Conservation (phyloP, 1,140 invertebrate genomes). For the Subanguina moxae region DNA sequence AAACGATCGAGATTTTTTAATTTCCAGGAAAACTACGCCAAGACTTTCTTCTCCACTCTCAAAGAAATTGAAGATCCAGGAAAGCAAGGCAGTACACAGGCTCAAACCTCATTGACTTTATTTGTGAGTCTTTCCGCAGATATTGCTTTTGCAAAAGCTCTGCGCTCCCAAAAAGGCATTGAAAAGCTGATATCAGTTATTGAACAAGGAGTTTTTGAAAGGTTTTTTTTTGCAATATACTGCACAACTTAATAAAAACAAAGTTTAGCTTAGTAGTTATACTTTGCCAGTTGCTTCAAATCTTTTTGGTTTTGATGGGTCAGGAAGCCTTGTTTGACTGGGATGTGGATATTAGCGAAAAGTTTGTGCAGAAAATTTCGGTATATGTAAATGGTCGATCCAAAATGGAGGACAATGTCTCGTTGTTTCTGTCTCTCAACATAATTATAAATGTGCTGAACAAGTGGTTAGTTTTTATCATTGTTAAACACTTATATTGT, state of each 20-base stretch:
- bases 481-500: not conserved
- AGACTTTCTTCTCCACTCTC: constrained; percentile 23
- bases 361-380: constrained; percentile 38
- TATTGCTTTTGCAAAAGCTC: constrained; percentile 29
- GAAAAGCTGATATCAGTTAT: constrained; percentile 23
- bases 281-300: constrained; percentile 21
- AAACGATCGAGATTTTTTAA: no score
- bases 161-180: constrained; percentile 25
- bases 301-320: constrained; percentile 27
- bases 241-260: not conserved
- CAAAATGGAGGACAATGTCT: constrained; percentile 45
- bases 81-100: constrained; percentile 5
- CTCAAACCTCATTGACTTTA: constrained; percentile 11
- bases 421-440: constrained; percentile 33
- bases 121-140: constrained; percentile 32
- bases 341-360: constrained; percentile 20
- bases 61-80: constrained; percentile 1
- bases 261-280: constrained; percentile 11
- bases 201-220: constrained; percentile 27
- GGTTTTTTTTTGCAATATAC: constrained; percentile 14
- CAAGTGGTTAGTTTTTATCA: constrained; percentile 18
- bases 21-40: constrained; percentile 29
- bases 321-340: constrained; percentile 30
- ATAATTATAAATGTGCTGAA: constrained; percentile 37
- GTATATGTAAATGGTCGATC: constrained; percentile 39